These are phyloP conservation scores for Smithornis capensis DNA, from an alignment of 2,113 vertebrate species.

Conservation along the genomic window DNA sequence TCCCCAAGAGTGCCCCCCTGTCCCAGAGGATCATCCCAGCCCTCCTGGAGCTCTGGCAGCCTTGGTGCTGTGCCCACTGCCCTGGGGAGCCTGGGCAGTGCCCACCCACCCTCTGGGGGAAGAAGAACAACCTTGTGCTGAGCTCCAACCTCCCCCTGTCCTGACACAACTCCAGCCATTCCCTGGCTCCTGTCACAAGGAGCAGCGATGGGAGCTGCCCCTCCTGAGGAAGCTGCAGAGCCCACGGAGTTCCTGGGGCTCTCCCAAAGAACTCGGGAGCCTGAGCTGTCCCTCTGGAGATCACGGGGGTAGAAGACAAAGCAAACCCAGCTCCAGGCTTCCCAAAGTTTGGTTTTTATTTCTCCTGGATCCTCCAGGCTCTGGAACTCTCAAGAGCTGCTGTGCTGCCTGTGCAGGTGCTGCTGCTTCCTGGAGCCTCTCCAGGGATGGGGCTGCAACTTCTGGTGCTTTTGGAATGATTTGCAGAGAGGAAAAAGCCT, in stretches of 20 bases:
- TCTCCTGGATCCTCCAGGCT: not conserved
- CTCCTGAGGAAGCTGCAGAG: not conserved
- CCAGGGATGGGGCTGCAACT: not conserved
- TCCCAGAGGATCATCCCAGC: not conserved
- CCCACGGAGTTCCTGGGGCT: not conserved
- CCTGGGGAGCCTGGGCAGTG: not conserved
- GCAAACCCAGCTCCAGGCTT: not conserved
- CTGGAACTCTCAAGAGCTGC: not conserved
- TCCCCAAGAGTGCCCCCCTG: not conserved
- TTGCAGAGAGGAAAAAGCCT: not conserved
- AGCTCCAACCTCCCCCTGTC: not conserved
- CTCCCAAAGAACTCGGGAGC: not conserved
- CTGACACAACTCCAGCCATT: not conserved
- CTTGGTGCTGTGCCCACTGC: not conserved
- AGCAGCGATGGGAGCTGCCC: not conserved
- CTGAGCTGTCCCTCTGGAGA: not conserved
- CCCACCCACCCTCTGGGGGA: not conserved
- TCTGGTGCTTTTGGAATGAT: not conserved
- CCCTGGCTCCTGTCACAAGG: not conserved
- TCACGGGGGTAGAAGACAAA: fast-evolving
- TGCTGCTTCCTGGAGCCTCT: not conserved
- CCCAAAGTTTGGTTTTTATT: not conserved
- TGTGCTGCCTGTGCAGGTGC: not conserved
- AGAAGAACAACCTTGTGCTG: not conserved
- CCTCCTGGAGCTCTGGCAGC: not conserved